Conservation (phyloP, 2,113 vertebrate genomes). For the Cheirogaleus medius region DNA sequence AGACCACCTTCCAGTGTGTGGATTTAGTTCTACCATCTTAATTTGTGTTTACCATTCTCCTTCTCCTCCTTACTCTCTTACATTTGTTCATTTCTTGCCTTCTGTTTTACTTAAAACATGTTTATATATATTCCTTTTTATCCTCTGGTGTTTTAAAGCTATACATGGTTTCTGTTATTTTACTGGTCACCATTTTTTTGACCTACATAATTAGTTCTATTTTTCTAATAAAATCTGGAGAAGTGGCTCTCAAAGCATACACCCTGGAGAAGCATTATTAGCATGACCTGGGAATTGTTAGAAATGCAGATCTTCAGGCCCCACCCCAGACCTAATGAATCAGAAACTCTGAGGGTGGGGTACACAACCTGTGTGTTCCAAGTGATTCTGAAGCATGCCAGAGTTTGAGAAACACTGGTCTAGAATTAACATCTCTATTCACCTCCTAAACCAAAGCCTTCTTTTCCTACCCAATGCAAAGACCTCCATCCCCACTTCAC, state of each 20-base stretch:
- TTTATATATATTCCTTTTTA: not conserved
- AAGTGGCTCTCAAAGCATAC: not conserved
- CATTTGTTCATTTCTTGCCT: not conserved
- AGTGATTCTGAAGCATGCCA: not conserved
- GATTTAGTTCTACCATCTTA: not conserved
- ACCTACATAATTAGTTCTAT: not conserved
- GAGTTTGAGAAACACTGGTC: not conserved
- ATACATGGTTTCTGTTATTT: not conserved
- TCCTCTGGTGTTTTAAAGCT: not conserved
- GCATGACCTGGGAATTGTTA: not conserved
- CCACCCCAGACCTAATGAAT: not conserved
- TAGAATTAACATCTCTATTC: not conserved
- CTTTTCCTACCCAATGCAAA: not conserved
- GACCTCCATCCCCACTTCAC: not conserved
- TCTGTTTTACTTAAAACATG: not conserved
- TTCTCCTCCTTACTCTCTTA: not conserved
- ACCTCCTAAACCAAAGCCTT: not conserved
- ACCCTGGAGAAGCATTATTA: not conserved
- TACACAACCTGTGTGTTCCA: not conserved
- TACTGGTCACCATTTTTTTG: not conserved
- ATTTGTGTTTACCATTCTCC: not conserved
- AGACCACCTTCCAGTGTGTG: not conserved
- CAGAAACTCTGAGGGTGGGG: not conserved
- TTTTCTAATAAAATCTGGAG: not conserved
- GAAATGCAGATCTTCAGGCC: not conserved